These are phyloP conservation scores for Capra hircus DNA, from an alignment of 2,113 vertebrate species.

Conservation along the genomic window DNA sequence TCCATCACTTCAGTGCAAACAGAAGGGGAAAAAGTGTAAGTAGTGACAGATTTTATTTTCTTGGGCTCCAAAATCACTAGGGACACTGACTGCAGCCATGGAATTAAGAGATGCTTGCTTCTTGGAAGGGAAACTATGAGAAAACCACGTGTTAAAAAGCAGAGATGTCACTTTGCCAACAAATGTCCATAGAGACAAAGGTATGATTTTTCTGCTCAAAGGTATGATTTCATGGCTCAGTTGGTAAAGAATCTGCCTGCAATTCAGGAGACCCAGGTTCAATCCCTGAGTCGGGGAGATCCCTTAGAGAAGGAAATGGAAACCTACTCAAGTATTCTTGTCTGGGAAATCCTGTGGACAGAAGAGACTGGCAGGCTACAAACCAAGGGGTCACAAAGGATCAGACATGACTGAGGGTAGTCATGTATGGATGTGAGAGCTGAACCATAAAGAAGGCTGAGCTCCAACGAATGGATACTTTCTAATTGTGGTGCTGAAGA, in stretches of 20 bases:
- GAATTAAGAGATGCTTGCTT: neutral
- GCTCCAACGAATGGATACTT: fast-evolving
- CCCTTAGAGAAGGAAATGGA: neutral
- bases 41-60: neutral
- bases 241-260: neutral
- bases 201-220: neutral
- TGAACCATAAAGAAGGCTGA: neutral
- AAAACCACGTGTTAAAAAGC: neutral
- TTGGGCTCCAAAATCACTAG: neutral
- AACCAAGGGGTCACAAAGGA: neutral
- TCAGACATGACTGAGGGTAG: neutral
- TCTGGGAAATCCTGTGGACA: neutral
- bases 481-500: neutral
- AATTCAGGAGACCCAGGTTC: neutral
- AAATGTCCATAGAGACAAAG: neutral
- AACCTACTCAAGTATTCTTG: neutral
- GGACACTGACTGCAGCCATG: neutral
- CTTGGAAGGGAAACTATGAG: neutral
- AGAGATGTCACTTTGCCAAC: neutral
- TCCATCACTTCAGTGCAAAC: neutral
- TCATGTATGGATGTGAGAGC: neutral
- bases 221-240: neutral
- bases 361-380: neutral
- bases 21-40: neutral
- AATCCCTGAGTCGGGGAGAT: neutral